These are phyloP conservation scores for Exephanes ischioxanthus DNA, from an alignment of 2,888 invertebrate species.

Conservation along the genomic window DNA sequence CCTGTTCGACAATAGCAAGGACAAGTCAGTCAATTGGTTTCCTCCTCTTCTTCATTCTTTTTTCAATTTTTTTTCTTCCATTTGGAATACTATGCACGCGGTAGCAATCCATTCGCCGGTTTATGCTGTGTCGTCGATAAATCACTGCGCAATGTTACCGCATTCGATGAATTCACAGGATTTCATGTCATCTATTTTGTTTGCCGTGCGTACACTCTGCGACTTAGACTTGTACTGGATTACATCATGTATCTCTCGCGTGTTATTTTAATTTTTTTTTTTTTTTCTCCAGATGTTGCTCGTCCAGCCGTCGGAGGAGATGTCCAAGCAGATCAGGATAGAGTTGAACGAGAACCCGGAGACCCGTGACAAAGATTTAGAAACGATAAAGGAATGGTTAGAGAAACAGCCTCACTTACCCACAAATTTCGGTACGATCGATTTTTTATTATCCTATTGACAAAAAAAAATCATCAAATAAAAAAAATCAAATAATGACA, in stretches of 20 bases:
- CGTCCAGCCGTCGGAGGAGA: conserved; percentile 89
- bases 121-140: not conserved
- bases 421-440: conserved; percentile 76
- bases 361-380: conserved; percentile 87
- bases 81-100: not conserved
- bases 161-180: not conserved
- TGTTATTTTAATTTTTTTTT: conserved; percentile 53
- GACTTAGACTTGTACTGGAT: not conserved
- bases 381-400: conserved; percentile 88
- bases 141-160: not conserved
- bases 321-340: conserved; percentile 89
- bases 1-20: conserved; percentile 17
- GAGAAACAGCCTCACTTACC: conserved; percentile 89
- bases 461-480: not conserved
- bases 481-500: not conserved
- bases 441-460: not conserved
- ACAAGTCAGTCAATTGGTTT: conserved; percentile 4
- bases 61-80: conserved; percentile 13
- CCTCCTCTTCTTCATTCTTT: not conserved
- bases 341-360: conserved; percentile 89
- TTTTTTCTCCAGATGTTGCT: conserved; percentile 86
- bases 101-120: not conserved
- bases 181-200: not conserved
- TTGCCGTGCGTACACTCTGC: not conserved
- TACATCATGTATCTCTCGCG: not conserved